These are phyloP conservation scores for Sandelia bainsii DNA, from an alignment of 2,797 vertebrate genomes.

Conservation along the genomic window DNA sequence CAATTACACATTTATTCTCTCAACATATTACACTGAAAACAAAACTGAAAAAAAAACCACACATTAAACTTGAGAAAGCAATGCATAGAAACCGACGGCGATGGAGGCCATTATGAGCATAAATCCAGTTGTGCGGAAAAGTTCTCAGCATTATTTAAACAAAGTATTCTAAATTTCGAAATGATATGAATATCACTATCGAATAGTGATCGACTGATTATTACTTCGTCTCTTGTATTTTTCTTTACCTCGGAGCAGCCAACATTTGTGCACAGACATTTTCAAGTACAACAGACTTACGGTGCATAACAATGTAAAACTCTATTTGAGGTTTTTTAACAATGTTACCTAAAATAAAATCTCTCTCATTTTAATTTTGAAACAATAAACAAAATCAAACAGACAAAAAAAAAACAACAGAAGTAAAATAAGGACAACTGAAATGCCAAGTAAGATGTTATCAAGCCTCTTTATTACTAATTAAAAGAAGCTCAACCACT, in stretches of 20 bases:
- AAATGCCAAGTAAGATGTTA: constrained; percentile 33
- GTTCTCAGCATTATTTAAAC: not conserved
- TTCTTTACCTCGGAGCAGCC: not conserved
- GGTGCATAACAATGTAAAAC: not conserved
- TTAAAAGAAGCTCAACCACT: constrained; percentile 63
- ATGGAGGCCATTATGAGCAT: not conserved
- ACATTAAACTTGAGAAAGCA: not conserved
- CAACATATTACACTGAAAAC: too few species aligned
- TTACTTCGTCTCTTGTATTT: too few species aligned
- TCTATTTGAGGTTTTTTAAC: not conserved
- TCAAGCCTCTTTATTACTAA: constrained; percentile 61
- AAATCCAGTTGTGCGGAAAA: not conserved
- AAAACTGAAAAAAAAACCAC: not conserved
- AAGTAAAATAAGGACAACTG: not conserved
- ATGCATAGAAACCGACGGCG: not conserved
- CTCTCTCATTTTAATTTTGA: not conserved
- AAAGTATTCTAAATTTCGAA: not conserved
- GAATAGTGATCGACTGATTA: not conserved
- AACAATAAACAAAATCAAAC: not conserved
- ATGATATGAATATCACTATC: not conserved
- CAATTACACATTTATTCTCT: not conserved
- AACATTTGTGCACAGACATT: not conserved
- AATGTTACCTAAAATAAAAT: not conserved
- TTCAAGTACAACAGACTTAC: not conserved
- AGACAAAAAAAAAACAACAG: not conserved